phyloP scores from a whole-genome alignment of 2,113 vertebrate genomes.

The Phoenicopterus ruber region DNA sequence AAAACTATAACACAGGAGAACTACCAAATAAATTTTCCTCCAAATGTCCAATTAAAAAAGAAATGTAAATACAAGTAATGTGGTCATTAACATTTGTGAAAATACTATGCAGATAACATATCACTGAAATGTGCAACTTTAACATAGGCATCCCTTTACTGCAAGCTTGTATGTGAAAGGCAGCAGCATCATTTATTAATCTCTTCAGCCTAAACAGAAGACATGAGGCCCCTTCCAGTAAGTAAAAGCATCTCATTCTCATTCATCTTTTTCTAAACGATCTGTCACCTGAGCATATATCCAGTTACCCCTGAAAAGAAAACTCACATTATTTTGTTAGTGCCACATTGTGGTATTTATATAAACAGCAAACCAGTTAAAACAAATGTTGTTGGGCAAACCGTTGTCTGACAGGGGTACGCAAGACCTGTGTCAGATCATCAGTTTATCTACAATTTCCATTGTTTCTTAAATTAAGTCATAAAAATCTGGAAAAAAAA shows the following conservation, averaged over 20 bases:
- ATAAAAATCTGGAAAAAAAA: background rate
- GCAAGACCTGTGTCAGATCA: background rate
- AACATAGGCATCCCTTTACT: background rate
- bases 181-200: background rate
- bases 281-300: background rate
- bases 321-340: background rate
- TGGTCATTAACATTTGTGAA: constrained; percentile 31
- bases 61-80: constrained; percentile 65
- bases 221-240: background rate
- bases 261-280: background rate
- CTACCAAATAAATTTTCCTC: constrained; percentile 38
- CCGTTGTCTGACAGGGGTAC: background rate
- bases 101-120: background rate
- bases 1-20: background rate
- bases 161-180: background rate
- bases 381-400: background rate
- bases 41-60: constrained; percentile 57
- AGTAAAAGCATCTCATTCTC: background rate
- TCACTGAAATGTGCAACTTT: background rate
- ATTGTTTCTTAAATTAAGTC: background rate
- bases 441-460: background rate
- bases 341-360: background rate
- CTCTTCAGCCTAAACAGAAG: background rate
- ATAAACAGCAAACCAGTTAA: background rate
- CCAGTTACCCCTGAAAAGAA: background rate